phyloP scores from a whole-genome alignment of 2,113 vertebrate genomes.

The Cottus gobio region DNA sequence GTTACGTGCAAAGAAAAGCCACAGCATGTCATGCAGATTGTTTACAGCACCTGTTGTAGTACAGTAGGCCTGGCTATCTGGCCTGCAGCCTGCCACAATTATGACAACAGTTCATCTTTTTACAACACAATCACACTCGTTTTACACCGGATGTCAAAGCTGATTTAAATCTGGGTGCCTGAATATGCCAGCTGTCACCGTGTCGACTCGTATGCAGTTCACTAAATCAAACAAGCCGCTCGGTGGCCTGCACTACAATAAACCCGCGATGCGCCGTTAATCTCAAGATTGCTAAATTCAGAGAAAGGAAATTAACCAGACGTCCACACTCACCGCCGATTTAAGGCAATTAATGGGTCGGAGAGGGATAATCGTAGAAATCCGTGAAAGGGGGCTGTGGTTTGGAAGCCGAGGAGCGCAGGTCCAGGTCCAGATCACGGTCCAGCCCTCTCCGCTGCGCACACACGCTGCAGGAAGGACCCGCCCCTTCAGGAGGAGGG shows the following conservation, averaged over 20 bases:
- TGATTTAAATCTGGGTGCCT: background rate
- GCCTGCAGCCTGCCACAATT: conserved; percentile 1
- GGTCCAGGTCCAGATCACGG: conserved; percentile 37
- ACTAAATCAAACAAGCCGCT: conserved; percentile 1
- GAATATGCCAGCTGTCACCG: background rate
- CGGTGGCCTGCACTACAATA: conserved; percentile 37
- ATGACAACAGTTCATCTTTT: background rate
- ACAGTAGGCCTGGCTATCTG: conserved; percentile 30
- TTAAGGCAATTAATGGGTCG: background rate
- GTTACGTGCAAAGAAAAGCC: conserved; percentile 1
- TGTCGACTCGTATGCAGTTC: background rate
- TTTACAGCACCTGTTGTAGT: conserved; percentile 66
- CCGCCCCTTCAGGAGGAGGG: conserved; percentile 37
- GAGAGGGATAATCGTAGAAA: conserved; percentile 7
- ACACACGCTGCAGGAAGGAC: background rate
- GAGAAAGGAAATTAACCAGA: background rate
- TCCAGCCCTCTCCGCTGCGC: conserved; percentile 29
- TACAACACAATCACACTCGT: background rate
- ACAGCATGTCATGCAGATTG: conserved; percentile 10
- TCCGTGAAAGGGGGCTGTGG: conserved; percentile 13
- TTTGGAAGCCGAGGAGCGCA: background rate
- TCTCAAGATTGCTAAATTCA: background rate
- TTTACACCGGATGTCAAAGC: rapidly evolving
- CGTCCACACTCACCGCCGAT: conserved; percentile 59
- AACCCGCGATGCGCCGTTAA: conserved; percentile 37